phyloP scores from a whole-genome alignment of 2,113 vertebrate genomes.

The Henicopernis longicauda region DNA sequence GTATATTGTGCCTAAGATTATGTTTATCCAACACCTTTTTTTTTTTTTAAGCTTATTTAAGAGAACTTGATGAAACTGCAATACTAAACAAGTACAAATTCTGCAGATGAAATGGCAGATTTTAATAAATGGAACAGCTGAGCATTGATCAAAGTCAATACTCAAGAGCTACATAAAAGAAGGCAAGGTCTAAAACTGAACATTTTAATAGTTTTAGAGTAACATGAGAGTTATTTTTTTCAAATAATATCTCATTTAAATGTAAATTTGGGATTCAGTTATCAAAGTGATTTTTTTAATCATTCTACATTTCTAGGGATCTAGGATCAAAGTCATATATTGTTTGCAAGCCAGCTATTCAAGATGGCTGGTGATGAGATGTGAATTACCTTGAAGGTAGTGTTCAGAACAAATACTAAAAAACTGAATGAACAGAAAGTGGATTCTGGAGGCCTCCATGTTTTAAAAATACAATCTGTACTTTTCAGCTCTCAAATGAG shows the following conservation, averaged over 20 bases:
- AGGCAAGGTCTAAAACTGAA: slow-evolving; percentile 11
- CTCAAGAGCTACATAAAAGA: slow-evolving; percentile 31
- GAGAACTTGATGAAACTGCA: background rate
- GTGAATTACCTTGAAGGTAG: background rate
- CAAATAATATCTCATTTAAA: slow-evolving; percentile 59
- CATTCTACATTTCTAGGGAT: slow-evolving; percentile 31
- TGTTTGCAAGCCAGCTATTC: slow-evolving; percentile 19
- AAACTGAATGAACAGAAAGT: background rate
- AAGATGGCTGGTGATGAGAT: background rate
- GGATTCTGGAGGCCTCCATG: background rate
- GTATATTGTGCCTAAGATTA: background rate
- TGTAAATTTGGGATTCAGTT: slow-evolving; percentile 63
- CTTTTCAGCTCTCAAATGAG: background rate
- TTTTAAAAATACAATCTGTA: background rate
- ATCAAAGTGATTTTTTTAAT: slow-evolving; percentile 56
- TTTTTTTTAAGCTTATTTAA: background rate
- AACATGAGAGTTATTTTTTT: background rate
- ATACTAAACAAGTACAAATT: background rate
- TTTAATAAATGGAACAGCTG: background rate
- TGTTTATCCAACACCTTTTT: background rate
- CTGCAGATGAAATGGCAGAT: background rate
- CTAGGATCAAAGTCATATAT: slow-evolving; percentile 41
- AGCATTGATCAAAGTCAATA: slow-evolving; percentile 25
- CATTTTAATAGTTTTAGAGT: slow-evolving; percentile 5
- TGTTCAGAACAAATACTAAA: background rate